A percentile compares a stretch with the other conserved stretches of the same genome.
Evolutionary conservation across 1,140 invertebrate species (phyloP).

Genomic region (Tigriopus japonicus): DNA sequence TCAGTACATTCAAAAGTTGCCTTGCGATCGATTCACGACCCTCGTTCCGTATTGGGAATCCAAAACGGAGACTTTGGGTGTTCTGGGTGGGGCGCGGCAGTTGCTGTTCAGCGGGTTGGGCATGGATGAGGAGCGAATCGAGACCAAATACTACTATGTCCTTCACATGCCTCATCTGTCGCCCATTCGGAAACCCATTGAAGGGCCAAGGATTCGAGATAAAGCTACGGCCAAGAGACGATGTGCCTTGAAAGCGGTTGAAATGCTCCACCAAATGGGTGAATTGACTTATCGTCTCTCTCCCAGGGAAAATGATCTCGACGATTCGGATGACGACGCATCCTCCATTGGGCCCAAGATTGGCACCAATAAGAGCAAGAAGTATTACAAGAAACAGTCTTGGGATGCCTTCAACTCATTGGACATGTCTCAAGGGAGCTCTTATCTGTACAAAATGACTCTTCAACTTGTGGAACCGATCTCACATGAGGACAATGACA

Average conservation of each 20-base stretch:
- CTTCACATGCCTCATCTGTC: conserved; percentile 11
- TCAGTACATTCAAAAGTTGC: conserved; percentile 3
- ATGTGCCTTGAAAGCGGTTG: background rate
- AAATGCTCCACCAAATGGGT: background rate
- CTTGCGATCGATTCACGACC: conserved; percentile 4
- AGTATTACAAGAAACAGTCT: background rate
- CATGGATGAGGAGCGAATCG: too few species aligned
- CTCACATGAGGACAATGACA: background rate
- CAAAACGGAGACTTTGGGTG: background rate
- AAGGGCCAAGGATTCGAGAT: background rate
- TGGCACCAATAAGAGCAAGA: background rate
- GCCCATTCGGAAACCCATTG: background rate
- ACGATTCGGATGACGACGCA: background rate
- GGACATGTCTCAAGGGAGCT: background rate
- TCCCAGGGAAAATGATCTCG: background rate
- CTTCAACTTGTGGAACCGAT: background rate
- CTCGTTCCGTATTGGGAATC: conserved; percentile 5
- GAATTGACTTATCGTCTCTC: background rate
- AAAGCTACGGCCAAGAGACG: conserved; percentile 1
- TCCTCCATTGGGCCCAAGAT: background rate
- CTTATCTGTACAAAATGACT: background rate
- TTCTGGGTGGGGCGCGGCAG: too few species aligned
- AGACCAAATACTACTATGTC: too few species aligned
- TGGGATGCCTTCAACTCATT: background rate
- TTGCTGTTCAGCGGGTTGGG: too few species aligned